A percentile compares a stretch with the other conserved stretches of the same genome.
Conservation (phyloP, 2,888 invertebrate species). For the Biston betularia region DNA sequence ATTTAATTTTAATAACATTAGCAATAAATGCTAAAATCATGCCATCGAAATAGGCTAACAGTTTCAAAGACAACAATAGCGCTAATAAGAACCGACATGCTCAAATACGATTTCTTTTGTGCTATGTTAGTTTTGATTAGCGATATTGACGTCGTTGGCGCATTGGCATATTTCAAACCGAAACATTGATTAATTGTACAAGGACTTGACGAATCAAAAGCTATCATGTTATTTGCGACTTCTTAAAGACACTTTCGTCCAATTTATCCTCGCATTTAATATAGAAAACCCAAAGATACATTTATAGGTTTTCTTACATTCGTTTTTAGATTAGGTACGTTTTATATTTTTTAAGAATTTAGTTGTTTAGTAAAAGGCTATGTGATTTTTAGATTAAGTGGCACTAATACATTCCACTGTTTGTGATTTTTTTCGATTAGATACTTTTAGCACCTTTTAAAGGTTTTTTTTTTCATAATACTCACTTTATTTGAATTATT, state of each 20-base stretch:
- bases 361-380: conserved; percentile 68
- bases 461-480: conserved; percentile 49
- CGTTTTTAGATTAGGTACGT: conserved; percentile 52
- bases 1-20: neutral
- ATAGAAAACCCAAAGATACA: conserved; percentile 72
- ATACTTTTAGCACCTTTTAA: conserved; percentile 56
- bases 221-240: conserved; percentile 31
- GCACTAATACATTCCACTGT: conserved; percentile 80
- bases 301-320: conserved; percentile 57
- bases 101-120: too few relatives aligned
- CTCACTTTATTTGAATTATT: conserved; percentile 47
- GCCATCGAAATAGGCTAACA: neutral
- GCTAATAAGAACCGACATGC: too few relatives aligned
- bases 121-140: too few relatives aligned
- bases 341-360: conserved; percentile 57
- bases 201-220: conserved; percentile 18
- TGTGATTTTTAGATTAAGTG: conserved; percentile 81
- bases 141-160: too few relatives aligned
- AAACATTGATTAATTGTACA: neutral
- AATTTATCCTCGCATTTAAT: conserved; percentile 61
- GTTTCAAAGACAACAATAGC: too few relatives aligned
- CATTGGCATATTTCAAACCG: neutral
- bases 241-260: conserved; percentile 45
- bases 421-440: conserved; percentile 78
- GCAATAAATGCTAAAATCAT: neutral